Evolutionary conservation across 2,113 vertebrate species (phyloP).

Genomic region (Dendrocopos noguchii): DNA sequence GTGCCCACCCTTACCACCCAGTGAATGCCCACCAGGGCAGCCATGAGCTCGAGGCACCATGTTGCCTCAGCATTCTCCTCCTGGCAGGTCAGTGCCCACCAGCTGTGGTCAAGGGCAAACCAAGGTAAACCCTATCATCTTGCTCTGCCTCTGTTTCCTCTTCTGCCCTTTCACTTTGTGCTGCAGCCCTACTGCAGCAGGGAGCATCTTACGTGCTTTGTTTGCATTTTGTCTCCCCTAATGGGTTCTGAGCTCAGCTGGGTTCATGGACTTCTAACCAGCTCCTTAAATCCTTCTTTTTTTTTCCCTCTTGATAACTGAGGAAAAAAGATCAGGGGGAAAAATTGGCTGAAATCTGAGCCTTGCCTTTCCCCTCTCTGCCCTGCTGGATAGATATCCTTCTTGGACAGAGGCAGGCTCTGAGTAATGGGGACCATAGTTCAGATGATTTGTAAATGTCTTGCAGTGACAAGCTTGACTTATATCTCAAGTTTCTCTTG

Average conservation of each 20-base stretch:
- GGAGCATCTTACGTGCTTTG: not conserved
- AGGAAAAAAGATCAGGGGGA: not conserved
- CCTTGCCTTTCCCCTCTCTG: not conserved
- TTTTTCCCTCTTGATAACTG: not conserved
- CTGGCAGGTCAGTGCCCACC: not conserved
- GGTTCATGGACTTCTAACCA: not conserved
- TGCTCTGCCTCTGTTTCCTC: not conserved
- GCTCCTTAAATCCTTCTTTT: not conserved
- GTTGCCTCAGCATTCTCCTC: not conserved
- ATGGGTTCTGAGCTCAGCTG: not conserved
- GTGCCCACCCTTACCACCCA: not conserved
- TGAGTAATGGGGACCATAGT: conserved; percentile 54
- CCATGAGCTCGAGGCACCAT: not conserved
- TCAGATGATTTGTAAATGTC: conserved; percentile 36
- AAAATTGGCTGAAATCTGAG: not conserved
- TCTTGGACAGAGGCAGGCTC: conserved; percentile 29
- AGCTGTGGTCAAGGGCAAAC: not conserved
- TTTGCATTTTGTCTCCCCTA: not conserved
- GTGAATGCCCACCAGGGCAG: not conserved
- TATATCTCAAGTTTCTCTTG: conserved; percentile 21
- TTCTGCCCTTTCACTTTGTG: not conserved
- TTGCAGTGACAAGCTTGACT: conserved; percentile 28
- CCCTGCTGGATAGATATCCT: not conserved
- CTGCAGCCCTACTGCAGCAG: not conserved
- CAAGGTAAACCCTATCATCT: not conserved